Evolutionary conservation across 2,797 vertebrate genomes (phyloP).

Genomic region (Melopsittacus undulatus): DNA sequence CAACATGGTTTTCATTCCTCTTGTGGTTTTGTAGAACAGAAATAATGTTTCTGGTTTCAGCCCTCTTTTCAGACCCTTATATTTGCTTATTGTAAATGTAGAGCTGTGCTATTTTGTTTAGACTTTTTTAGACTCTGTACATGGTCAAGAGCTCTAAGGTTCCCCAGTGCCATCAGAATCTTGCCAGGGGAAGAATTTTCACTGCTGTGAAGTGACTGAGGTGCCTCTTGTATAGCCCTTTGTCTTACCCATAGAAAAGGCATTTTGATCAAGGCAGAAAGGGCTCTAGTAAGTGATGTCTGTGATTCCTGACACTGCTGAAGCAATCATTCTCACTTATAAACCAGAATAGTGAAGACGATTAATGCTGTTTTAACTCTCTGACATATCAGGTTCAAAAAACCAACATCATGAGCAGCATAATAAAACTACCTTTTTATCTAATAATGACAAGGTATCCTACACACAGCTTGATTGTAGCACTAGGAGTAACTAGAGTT

Average conservation of each 20-base stretch:
- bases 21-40: neutral
- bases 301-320: neutral
- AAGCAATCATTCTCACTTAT: neutral
- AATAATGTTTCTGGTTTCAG: neutral
- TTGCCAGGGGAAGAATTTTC: neutral
- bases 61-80: neutral
- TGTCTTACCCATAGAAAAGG: neutral
- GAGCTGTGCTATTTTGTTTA: neutral
- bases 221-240: neutral
- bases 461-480: neutral
- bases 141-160: neutral
- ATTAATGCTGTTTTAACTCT: neutral
- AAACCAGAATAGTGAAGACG: neutral
- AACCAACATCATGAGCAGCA: neutral
- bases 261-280: rapidly evolving
- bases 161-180: neutral
- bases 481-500: neutral
- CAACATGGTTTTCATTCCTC: neutral
- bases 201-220: neutral
- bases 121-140: neutral
- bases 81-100: neutral
- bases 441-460: neutral
- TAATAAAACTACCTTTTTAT: neutral
- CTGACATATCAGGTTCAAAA: neutral
- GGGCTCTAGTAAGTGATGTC: neutral